Conservation (phyloP, 2,797 vertebrate genomes). For the Hydrolagus colliei region DNA sequence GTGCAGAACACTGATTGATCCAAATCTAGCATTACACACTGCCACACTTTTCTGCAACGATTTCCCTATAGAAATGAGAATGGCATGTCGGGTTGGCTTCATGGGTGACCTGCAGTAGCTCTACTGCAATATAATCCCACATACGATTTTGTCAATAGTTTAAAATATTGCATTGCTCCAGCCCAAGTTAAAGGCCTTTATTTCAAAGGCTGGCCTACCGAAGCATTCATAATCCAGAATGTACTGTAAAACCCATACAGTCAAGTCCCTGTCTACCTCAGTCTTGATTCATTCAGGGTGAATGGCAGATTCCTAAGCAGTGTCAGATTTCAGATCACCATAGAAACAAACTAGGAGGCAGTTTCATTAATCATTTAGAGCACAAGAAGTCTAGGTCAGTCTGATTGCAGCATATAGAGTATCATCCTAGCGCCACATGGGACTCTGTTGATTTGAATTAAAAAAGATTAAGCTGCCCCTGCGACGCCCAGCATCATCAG, state of each 20-base stretch:
- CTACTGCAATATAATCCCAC: background rate
- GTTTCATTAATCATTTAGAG: conserved; percentile 99
- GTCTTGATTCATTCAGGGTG: conserved; percentile 57
- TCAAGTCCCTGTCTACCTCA: conserved; percentile 48
- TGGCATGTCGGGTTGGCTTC: background rate
- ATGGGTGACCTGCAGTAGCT: conserved; percentile 5
- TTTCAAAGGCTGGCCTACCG: conserved; percentile 25
- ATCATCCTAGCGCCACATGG: conserved; percentile 86
- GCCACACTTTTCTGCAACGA: background rate
- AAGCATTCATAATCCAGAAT: conserved; percentile 31
- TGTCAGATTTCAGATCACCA: conserved; percentile 93
- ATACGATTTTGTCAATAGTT: conserved; percentile 20
- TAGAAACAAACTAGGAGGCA: conserved; percentile 95
- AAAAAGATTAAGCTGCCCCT: conserved; percentile 83
- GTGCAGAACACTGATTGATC: conserved; percentile 21
- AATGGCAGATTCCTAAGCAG: conserved; percentile 89
- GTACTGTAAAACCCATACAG: conserved; percentile 40
- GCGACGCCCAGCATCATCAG: conserved; percentile 80
- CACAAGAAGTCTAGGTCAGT: conserved; percentile 97
- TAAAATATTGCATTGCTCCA: conserved; percentile 16
- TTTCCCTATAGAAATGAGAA: background rate
- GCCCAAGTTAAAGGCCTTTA: conserved; percentile 22
- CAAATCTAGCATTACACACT: background rate
- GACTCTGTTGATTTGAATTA: conserved; percentile 92
- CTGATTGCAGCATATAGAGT: conserved; percentile 99